Percentiles rank a stretch among this genome's conserved stretches.
Conservation (phyloP, 2,113 vertebrate species). For the Zapus hudsonius region DNA sequence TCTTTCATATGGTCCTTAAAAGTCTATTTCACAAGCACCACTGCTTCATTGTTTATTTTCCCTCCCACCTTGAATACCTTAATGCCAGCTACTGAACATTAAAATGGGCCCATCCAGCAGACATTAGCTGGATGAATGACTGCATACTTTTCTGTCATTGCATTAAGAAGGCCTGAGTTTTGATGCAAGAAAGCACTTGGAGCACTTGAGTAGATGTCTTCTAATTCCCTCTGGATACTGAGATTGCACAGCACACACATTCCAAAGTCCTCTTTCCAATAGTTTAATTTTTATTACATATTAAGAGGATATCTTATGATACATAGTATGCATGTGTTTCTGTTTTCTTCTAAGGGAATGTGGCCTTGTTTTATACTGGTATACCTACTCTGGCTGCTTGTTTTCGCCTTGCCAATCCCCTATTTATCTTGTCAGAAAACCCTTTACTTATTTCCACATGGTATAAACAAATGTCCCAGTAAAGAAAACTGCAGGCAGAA, state of each 20-base stretch:
- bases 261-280: neutral
- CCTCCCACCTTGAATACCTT: neutral
- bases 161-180: neutral
- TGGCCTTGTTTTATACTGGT: constrained; percentile 5
- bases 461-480: neutral
- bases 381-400: neutral
- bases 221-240: constrained; percentile 5
- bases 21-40: neutral
- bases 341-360: neutral
- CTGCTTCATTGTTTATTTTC: neutral
- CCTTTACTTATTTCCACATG: neutral
- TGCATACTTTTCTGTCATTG: neutral
- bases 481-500: neutral
- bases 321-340: neutral
- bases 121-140: neutral
- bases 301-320: constrained; percentile 26
- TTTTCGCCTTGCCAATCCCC: neutral
- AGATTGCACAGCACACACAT: neutral
- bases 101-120: neutral
- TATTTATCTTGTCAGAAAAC: neutral
- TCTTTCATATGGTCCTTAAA: neutral
- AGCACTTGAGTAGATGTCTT: neutral
- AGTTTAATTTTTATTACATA: neutral
- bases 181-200: constrained; percentile 5
- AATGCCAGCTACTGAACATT: neutral